Evolutionary conservation across 2,888 invertebrate species (phyloP).

Genomic region (Meta bourneti): DNA sequence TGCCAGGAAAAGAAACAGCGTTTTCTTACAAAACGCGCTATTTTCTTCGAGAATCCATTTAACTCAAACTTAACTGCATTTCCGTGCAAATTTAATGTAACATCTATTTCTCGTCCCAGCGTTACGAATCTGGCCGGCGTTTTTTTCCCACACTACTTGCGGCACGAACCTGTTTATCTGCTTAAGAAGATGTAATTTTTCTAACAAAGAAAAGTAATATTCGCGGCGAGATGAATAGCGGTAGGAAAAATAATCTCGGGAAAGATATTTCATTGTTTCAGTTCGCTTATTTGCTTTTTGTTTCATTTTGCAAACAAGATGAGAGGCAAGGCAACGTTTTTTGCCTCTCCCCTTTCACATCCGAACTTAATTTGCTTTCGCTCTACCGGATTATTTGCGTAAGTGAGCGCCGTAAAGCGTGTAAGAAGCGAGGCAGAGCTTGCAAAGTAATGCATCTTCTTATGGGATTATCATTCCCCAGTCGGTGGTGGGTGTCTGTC

Average conservation of each 20-base stretch:
- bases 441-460: background rate
- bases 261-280: slow-evolving; percentile 5
- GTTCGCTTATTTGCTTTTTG: background rate
- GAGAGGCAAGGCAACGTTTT: background rate
- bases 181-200: slow-evolving; percentile 14
- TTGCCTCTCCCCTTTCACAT: background rate
- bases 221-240: background rate
- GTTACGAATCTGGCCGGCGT: background rate
- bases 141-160: background rate
- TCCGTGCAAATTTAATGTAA: slow-evolving; percentile 28
- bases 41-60: slow-evolving; percentile 6
- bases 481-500: background rate
- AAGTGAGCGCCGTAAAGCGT: background rate
- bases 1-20: background rate
- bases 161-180: slow-evolving; percentile 11
- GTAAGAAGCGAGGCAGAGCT: background rate
- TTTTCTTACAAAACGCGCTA: background rate
- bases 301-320: slow-evolving; percentile 1
- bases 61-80: slow-evolving; percentile 3
- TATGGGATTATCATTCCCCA: background rate
- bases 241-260: background rate
- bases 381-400: background rate
- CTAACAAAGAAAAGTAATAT: background rate
- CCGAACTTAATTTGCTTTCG: slow-evolving; percentile 13
- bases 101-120: slow-evolving; percentile 1